These are phyloP conservation scores for Ciconia stormi DNA, from an alignment of 2,113 vertebrate species.

Conservation along the genomic window DNA sequence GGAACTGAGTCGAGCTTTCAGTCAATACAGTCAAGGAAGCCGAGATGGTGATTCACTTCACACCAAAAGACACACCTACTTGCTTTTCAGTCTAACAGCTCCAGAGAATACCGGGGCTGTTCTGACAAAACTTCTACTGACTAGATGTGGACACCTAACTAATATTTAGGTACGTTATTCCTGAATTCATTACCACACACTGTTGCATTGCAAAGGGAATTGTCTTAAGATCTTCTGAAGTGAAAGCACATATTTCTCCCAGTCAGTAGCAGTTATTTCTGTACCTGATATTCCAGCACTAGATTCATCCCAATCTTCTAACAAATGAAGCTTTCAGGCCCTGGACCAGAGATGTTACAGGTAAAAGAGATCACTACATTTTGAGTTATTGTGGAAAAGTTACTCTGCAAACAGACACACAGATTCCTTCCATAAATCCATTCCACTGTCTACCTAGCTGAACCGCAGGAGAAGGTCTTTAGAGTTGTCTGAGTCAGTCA, in stretches of 20 bases:
- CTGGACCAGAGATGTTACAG: not conserved
- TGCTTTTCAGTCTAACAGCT: not conserved
- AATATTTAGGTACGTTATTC: not conserved
- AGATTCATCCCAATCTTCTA: not conserved
- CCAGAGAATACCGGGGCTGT: not conserved
- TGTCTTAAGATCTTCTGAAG: not conserved
- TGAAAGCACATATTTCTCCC: not conserved
- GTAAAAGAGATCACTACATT: not conserved
- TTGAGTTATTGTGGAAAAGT: not conserved
- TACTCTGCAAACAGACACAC: not conserved
- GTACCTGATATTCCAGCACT: not conserved
- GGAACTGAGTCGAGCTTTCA: not conserved
- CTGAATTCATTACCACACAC: not conserved
- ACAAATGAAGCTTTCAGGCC: slow-evolving; percentile 7
- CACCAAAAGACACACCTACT: not conserved
- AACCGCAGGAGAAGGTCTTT: not conserved
- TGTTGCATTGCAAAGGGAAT: not conserved
- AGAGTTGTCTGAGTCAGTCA: not conserved
- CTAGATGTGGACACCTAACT: not conserved
- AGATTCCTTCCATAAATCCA: slow-evolving; percentile 7
- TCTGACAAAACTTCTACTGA: not conserved
- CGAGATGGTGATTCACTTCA: not conserved
- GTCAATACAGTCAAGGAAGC: not conserved
- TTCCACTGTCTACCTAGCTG: not conserved
- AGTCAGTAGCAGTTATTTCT: not conserved